phyloP scores from a whole-genome alignment of 2,797 vertebrate genomes.

The Synanceia verrucosa region DNA sequence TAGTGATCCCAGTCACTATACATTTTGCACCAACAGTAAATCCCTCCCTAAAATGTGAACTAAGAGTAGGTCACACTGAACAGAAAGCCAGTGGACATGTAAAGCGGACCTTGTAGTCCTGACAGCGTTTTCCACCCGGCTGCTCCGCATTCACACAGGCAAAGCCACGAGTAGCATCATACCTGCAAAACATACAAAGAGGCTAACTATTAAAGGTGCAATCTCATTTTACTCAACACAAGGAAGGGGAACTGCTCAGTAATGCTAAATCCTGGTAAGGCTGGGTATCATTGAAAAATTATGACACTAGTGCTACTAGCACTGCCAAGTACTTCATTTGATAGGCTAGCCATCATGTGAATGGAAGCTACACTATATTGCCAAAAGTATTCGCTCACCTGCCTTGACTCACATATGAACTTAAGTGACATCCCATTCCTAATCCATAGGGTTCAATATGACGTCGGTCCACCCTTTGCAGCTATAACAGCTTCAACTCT shows the following conservation, averaged over 20 bases:
- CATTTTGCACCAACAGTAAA: neutral
- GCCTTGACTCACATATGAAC: too few relatives aligned
- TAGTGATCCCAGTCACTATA: neutral
- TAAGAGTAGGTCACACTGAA: neutral
- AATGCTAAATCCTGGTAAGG: too few relatives aligned
- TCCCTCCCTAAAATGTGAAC: neutral
- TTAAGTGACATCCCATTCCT: too few relatives aligned
- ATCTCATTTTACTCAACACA: neutral
- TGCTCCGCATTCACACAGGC: conserved; percentile 59
- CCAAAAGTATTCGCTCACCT: too few relatives aligned
- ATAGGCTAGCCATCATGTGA: too few relatives aligned
- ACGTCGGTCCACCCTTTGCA: too few relatives aligned
- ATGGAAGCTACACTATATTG: too few relatives aligned
- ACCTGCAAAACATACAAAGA: conserved; percentile 41
- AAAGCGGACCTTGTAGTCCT: conserved; percentile 65
- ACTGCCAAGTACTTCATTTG: too few relatives aligned
- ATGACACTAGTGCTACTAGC: too few relatives aligned
- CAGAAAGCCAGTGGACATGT: conserved; percentile 54
- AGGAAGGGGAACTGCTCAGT: neutral
- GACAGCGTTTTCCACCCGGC: conserved; percentile 40
- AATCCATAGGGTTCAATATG: too few relatives aligned
- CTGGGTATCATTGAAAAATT: too few relatives aligned
- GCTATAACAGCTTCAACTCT: too few relatives aligned
- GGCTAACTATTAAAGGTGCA: neutral
- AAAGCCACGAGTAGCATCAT: conserved; percentile 57